These are phyloP conservation scores for Drosophila peninsularis DNA, from an alignment of 2,888 invertebrate genomes.

Conservation along the genomic window DNA sequence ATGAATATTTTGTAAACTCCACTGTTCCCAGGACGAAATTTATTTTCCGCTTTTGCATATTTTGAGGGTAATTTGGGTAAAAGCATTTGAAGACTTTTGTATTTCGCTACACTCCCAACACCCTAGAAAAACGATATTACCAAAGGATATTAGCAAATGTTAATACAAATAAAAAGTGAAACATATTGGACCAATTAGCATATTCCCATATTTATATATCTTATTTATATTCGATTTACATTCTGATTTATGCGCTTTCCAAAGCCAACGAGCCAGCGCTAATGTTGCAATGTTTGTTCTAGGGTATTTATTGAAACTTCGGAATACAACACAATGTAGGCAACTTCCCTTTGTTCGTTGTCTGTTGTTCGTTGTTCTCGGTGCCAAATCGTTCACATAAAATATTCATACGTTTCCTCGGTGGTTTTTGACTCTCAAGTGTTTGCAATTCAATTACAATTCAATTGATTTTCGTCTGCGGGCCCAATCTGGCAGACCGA, in stretches of 20 bases:
- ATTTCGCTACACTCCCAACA: slow-evolving; percentile 3
- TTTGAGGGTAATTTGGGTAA: slow-evolving; percentile 70
- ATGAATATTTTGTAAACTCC: slow-evolving; percentile 63
- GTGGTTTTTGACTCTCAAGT: slow-evolving; percentile 72
- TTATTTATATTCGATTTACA: neutral
- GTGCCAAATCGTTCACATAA: slow-evolving; percentile 72
- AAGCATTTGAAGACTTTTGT: slow-evolving; percentile 39
- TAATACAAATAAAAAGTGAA: neutral
- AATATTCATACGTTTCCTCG: slow-evolving; percentile 75
- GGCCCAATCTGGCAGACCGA: slow-evolving; percentile 43
- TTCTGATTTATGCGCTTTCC: neutral
- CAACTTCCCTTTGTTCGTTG: slow-evolving; percentile 31
- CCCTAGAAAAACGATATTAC: slow-evolving; percentile 16
- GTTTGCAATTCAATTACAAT: slow-evolving; percentile 77
- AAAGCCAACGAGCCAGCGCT: neutral
- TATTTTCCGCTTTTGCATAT: slow-evolving; percentile 70
- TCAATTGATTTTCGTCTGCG: slow-evolving; percentile 74
- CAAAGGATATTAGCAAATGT: no score
- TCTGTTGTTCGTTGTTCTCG: slow-evolving; percentile 31
- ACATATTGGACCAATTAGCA: neutral
- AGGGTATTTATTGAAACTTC: slow-evolving; percentile 31
- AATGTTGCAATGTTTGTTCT: neutral
- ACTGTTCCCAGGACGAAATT: slow-evolving; percentile 54
- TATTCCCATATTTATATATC: neutral
- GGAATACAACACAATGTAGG: slow-evolving; percentile 13